Conservation (phyloP, 2,113 vertebrate genomes). For the Dolichallabes microphthalmus region DNA sequence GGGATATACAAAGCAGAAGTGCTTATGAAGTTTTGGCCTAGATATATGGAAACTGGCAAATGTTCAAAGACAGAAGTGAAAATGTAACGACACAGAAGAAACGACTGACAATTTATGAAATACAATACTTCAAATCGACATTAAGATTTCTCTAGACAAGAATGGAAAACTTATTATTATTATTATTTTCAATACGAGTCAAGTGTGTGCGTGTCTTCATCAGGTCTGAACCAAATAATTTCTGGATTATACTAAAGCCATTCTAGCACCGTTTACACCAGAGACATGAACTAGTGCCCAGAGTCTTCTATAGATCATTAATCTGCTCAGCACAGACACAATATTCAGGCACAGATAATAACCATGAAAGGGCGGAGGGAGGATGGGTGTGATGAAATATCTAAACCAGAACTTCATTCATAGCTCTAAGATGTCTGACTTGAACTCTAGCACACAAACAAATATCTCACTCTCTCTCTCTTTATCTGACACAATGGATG, state of each 20-base stretch:
- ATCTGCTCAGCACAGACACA: conserved; percentile 23
- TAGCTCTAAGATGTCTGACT: conserved; percentile 24
- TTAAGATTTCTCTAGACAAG: neutral
- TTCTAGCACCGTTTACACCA: conserved; percentile 17
- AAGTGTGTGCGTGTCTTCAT: neutral
- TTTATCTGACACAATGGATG: conserved; percentile 10
- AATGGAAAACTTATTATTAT: too few relatives aligned
- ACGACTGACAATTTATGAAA: neutral
- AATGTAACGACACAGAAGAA: neutral
- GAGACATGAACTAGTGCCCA: neutral
- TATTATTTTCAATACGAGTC: too few relatives aligned
- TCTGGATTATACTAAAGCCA: conserved; percentile 3
- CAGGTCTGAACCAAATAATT: neutral
- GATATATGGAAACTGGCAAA: neutral
- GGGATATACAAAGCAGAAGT: conserved; percentile 54
- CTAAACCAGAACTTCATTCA: conserved; percentile 32
- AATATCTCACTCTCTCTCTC: conserved; percentile 9
- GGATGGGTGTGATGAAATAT: conserved; percentile 43
- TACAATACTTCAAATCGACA: neutral
- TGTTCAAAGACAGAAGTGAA: neutral
- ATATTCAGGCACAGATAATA: conserved; percentile 38
- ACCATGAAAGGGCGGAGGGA: conserved; percentile 5
- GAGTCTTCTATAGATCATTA: conserved; percentile 20
- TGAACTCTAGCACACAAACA: conserved; percentile 2
- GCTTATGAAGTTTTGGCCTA: neutral